A percentile compares a stretch with the other conserved stretches of the same genome.
These are phyloP conservation scores for Onthophagus sagittarius DNA, from an alignment of 2,888 invertebrate species.

Conservation along the genomic window DNA sequence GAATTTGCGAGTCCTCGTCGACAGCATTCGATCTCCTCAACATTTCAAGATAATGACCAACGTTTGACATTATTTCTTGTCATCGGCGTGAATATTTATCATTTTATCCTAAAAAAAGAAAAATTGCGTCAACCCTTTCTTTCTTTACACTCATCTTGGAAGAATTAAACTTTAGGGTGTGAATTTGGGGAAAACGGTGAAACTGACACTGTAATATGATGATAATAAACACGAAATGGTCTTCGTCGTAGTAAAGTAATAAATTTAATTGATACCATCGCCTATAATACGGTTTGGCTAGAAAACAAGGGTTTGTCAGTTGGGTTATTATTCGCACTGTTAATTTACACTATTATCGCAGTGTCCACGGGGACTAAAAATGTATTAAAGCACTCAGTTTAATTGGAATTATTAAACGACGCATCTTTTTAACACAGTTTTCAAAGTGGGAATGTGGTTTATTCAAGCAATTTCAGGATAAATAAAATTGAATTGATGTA, in stretches of 20 bases:
- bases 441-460: too few relatives aligned
- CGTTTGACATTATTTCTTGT: conserved; percentile 35
- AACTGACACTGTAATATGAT: too few relatives aligned
- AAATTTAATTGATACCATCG: not conserved
- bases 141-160: too few relatives aligned
- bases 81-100: not conserved
- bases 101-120: not conserved
- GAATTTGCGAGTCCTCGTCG: conserved; percentile 19
- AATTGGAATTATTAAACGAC: not conserved
- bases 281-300: not conserved
- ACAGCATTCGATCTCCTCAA: conserved; percentile 17
- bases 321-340: not conserved
- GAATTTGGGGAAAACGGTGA: too few relatives aligned
- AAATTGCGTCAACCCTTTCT: too few relatives aligned
- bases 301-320: not conserved
- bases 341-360: not conserved
- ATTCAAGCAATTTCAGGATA: too few relatives aligned
- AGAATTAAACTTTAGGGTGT: too few relatives aligned
- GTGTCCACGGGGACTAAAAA: not conserved
- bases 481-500: too few relatives aligned
- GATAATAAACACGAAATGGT: too few relatives aligned
- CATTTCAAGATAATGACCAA: conserved; percentile 36
- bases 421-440: too few relatives aligned
- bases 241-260: not conserved
- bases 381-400: not conserved